These are phyloP conservation scores for Pogonomyrmex californicus DNA, from an alignment of 1,140 invertebrate genomes.

Conservation along the genomic window DNA sequence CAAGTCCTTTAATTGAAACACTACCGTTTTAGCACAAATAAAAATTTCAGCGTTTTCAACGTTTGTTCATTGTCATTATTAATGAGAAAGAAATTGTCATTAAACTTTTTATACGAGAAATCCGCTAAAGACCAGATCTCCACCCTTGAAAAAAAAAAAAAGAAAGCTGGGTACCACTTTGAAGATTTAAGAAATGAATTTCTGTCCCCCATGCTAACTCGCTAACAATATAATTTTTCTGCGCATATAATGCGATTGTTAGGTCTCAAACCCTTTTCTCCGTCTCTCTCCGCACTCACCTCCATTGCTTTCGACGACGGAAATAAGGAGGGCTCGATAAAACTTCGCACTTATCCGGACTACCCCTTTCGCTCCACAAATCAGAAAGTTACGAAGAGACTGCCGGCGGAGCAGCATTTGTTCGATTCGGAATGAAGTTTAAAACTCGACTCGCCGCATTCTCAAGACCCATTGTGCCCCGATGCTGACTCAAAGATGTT, in stretches of 20 bases:
- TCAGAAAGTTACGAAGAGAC: constrained; percentile 67
- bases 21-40: not conserved
- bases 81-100: not conserved
- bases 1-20: not conserved
- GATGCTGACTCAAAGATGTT: constrained; percentile 32
- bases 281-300: constrained; percentile 35
- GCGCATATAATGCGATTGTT: constrained; percentile 66
- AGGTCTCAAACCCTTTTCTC: constrained; percentile 56
- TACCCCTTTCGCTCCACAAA: constrained; percentile 73
- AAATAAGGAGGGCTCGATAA: constrained; percentile 64
- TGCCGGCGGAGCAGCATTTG: constrained; percentile 58
- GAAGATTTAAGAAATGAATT: constrained; percentile 16
- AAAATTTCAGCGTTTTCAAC: not conserved
- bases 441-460: constrained; percentile 72
- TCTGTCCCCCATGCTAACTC: constrained; percentile 49
- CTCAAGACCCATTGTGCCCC: constrained; percentile 33
- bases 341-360: constrained; percentile 77
- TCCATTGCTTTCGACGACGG: not conserved
- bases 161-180: not conserved
- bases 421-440: constrained; percentile 78
- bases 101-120: constrained; percentile 12
- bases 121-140: not conserved
- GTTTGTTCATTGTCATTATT: not conserved
- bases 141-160: not conserved
- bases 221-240: constrained; percentile 67